Evolutionary conservation across 2,888 invertebrate genomes (phyloP).

Genomic region (Drosophila cognata): DNA sequence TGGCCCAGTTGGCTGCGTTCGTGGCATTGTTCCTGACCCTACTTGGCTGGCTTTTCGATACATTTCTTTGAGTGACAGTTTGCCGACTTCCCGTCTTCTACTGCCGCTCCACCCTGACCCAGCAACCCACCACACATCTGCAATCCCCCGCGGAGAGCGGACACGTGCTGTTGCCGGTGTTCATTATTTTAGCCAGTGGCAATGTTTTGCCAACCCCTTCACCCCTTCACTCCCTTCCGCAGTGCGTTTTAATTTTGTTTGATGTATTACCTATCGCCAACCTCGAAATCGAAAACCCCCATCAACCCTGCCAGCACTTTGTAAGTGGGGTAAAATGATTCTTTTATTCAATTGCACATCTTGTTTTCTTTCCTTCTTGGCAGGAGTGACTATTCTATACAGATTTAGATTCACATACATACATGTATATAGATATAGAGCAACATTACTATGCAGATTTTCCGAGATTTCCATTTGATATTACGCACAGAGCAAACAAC

Average conservation of each 20-base stretch:
- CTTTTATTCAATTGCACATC: constrained; percentile 35
- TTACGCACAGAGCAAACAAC: constrained; percentile 34
- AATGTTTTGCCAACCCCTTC: constrained; percentile 61
- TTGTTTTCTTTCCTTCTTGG: constrained; percentile 2
- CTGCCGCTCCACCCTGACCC: neutral
- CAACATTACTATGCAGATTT: constrained; percentile 70
- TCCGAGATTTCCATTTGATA: constrained; percentile 61
- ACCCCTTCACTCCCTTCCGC: constrained; percentile 1
- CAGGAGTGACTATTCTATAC: constrained; percentile 5
- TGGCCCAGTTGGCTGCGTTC: constrained; percentile 44
- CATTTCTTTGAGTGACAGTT: constrained; percentile 71
- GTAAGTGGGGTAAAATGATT: constrained; percentile 25
- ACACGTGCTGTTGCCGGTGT: constrained; percentile 64
- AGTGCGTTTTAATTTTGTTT: constrained; percentile 78
- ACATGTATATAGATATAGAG: neutral
- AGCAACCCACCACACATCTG: constrained; percentile 4
- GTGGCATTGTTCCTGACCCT: constrained; percentile 9
- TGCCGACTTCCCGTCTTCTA: neutral
- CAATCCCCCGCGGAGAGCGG: constrained; percentile 19
- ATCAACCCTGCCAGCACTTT: constrained; percentile 14
- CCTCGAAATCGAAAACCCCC: neutral
- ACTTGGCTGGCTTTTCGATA: constrained; percentile 49
- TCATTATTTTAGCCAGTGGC: constrained; percentile 67
- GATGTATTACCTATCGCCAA: constrained; percentile 59
- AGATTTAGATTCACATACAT: neutral